phyloP scores from a whole-genome alignment of 2,888 invertebrate species.

The Pandemis cinnamomeana region DNA sequence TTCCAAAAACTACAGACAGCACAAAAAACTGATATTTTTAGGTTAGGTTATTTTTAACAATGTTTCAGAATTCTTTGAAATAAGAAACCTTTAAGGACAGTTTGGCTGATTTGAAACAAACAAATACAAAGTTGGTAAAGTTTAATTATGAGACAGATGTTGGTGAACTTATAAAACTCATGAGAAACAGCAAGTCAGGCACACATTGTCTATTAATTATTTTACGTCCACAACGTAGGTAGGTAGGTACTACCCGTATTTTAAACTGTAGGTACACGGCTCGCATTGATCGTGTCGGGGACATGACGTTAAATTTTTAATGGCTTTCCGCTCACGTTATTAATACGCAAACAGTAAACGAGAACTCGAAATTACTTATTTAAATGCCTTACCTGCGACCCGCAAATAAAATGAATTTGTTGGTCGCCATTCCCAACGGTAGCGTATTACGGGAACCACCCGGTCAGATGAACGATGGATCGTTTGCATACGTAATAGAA shows the following conservation, averaged over 20 bases:
- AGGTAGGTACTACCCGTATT: neutral
- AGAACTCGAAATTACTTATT: conserved; percentile 9
- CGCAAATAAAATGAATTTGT: neutral
- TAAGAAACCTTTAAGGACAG: too few relatives aligned
- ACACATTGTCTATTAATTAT: neutral
- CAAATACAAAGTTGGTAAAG: too few relatives aligned
- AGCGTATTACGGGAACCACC: neutral
- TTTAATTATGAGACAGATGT: too few relatives aligned
- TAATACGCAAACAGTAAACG: conserved; percentile 2
- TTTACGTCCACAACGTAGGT: neutral
- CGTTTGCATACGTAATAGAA: too few relatives aligned
- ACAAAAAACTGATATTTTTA: too few relatives aligned
- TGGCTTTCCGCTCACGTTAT: conserved; percentile 13
- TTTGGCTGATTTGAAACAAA: too few relatives aligned
- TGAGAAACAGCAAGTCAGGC: neutral
- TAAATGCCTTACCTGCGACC: neutral
- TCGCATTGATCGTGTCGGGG: conserved; percentile 5
- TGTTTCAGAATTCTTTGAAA: too few relatives aligned
- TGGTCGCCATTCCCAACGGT: neutral
- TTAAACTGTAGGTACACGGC: conserved; percentile 7
- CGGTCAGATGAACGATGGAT: neutral
- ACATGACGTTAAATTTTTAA: conserved; percentile 26
- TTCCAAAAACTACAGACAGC: too few relatives aligned
- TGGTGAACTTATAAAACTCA: neutral
- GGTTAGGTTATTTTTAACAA: too few relatives aligned